Evolutionary conservation across 1,140 invertebrate species (phyloP).

Genomic region (Eulimnadia texana): DNA sequence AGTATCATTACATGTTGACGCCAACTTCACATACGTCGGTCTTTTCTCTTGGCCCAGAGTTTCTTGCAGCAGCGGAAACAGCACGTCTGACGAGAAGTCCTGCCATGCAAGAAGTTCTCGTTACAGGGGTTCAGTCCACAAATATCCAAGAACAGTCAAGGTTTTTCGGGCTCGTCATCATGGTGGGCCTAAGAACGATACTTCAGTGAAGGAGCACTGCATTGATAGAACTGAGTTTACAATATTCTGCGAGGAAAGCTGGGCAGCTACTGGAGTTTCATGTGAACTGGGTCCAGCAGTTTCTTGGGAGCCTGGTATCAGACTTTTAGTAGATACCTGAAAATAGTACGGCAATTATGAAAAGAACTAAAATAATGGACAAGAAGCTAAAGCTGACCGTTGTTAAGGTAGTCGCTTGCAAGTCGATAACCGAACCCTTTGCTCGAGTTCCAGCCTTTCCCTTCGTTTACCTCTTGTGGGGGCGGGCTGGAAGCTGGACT

Average conservation of each 20-base stretch:
- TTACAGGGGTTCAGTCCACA: slow-evolving; percentile 43
- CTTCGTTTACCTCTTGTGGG: background rate
- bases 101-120: slow-evolving; percentile 45
- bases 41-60: slow-evolving; percentile 40
- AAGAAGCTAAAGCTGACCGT: no score
- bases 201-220: slow-evolving; percentile 1
- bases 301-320: background rate
- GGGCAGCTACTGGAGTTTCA: background rate
- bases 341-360: no score
- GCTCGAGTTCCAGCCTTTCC: background rate
- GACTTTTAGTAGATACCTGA: background rate
- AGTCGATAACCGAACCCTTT: no score
- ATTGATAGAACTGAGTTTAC: slow-evolving; percentile 9
- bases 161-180: slow-evolving; percentile 4
- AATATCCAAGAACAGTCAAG: slow-evolving; percentile 34
- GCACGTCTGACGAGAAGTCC: slow-evolving; percentile 44
- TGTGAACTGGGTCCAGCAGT: background rate
- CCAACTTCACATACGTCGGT: slow-evolving; percentile 52
- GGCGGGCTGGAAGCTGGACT: slow-evolving; percentile 4
- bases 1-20: no score
- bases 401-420: no score
- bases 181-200: slow-evolving; percentile 9
- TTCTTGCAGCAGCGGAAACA: slow-evolving; percentile 49
- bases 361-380: no score
- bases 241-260: background rate